These are phyloP conservation scores for Cephus sareptanus DNA, from an alignment of 2,888 invertebrate genomes.

Conservation along the genomic window DNA sequence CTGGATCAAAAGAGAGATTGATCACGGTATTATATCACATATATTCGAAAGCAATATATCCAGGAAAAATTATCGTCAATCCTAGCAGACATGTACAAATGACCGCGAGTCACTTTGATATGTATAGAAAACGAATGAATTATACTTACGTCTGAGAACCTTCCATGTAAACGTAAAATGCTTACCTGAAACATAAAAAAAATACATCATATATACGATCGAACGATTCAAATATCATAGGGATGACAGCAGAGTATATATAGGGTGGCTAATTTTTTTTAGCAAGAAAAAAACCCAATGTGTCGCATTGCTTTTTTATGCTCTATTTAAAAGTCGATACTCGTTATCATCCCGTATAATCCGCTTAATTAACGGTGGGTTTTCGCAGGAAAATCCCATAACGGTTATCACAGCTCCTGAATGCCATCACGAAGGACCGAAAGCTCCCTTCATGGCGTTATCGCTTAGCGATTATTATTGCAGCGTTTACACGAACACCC, in stretches of 20 bases:
- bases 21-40: constrained; percentile 11
- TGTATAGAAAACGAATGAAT: neutral
- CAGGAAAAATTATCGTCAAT: neutral
- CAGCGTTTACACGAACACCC: neutral
- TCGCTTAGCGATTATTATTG: constrained; percentile 5
- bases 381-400: neutral
- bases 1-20: constrained; percentile 17
- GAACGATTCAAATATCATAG: neutral
- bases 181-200: constrained; percentile 7
- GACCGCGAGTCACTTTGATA: neutral
- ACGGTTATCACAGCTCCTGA: neutral
- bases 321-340: neutral
- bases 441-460: neutral
- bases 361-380: constrained; percentile 2
- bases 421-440: neutral
- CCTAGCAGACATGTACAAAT: neutral
- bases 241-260: neutral
- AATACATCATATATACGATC: neutral
- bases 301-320: neutral
- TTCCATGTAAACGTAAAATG: neutral
- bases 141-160: neutral
- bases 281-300: neutral
- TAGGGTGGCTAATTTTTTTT: neutral
- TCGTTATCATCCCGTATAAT: neutral
- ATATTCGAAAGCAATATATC: neutral